A percentile compares a stretch with the other conserved stretches of the same genome.
phyloP scores from a whole-genome alignment of 2,888 invertebrate genomes.

The Napeogenes inachia region DNA sequence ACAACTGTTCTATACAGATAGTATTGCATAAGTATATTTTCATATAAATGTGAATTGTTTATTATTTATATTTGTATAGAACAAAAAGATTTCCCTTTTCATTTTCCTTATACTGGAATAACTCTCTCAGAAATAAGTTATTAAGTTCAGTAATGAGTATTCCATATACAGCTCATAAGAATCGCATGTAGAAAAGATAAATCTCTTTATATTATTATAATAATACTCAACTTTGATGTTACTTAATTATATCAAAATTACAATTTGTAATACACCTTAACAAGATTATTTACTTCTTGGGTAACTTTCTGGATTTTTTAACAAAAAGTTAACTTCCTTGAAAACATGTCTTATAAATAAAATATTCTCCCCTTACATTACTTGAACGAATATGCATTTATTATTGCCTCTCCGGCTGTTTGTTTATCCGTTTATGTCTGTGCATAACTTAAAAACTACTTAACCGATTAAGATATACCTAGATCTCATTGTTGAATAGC shows the following conservation, averaged over 20 bases:
- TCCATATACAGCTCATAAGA: constrained; percentile 4
- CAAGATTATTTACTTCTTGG: constrained; percentile 4
- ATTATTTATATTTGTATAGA: not conserved
- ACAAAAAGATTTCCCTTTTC: not conserved
- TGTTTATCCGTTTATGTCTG: too few relatives aligned
- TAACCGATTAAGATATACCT: too few relatives aligned
- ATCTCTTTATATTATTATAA: constrained; percentile 1
- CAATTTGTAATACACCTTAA: constrained; percentile 2
- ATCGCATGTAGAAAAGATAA: constrained; percentile 1
- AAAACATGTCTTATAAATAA: too few relatives aligned
- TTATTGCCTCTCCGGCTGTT: too few relatives aligned
- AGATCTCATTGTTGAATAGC: too few relatives aligned
- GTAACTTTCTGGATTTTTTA: not conserved
- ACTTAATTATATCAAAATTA: not conserved
- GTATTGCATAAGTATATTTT: too few relatives aligned
- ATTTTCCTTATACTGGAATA: not conserved
- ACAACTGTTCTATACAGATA: too few relatives aligned
- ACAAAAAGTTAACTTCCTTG: not conserved
- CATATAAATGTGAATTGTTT: too few relatives aligned
- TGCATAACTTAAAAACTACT: too few relatives aligned
- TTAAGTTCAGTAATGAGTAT: constrained; percentile 1
- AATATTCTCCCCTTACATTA: too few relatives aligned
- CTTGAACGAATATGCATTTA: too few relatives aligned
- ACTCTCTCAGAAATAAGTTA: not conserved
- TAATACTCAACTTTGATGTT: constrained; percentile 1